phyloP scores from a whole-genome alignment of 1,140 invertebrate genomes.

The Pogonognathellus flavescens region DNA sequence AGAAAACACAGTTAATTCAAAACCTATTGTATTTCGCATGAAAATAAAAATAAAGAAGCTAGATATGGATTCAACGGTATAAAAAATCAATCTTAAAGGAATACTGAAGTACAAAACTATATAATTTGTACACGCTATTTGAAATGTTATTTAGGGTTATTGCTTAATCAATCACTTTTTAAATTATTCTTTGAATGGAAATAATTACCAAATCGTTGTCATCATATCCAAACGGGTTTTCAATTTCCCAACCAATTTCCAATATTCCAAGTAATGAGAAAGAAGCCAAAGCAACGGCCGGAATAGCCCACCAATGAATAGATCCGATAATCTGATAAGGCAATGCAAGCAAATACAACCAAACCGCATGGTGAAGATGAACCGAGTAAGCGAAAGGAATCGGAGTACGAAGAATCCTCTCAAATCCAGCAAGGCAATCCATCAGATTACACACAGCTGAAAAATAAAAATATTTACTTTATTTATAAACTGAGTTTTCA shows the following conservation, averaged over 20 bases:
- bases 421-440: slow-evolving; percentile 54
- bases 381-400: slow-evolving; percentile 58
- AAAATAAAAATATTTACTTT: neutral
- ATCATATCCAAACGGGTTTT: slow-evolving; percentile 58
- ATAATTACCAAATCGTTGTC: slow-evolving; percentile 55
- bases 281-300: slow-evolving; percentile 37
- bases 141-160: neutral
- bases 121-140: no score
- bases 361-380: slow-evolving; percentile 56
- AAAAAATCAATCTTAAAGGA: no score
- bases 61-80: no score
- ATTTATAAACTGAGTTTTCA: neutral
- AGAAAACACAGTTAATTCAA: neutral
- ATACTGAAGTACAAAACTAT: no score
- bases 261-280: slow-evolving; percentile 53
- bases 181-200: neutral
- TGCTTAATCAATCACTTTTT: neutral
- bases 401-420: slow-evolving; percentile 60
- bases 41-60: neutral
- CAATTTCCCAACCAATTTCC: slow-evolving; percentile 52
- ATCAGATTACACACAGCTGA: slow-evolving; percentile 43
- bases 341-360: slow-evolving; percentile 55
- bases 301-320: slow-evolving; percentile 54
- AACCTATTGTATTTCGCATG: no score
- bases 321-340: slow-evolving; percentile 47